Evolutionary conservation across 2,797 vertebrate genomes (phyloP).

Genomic region (Anableps anableps): DNA sequence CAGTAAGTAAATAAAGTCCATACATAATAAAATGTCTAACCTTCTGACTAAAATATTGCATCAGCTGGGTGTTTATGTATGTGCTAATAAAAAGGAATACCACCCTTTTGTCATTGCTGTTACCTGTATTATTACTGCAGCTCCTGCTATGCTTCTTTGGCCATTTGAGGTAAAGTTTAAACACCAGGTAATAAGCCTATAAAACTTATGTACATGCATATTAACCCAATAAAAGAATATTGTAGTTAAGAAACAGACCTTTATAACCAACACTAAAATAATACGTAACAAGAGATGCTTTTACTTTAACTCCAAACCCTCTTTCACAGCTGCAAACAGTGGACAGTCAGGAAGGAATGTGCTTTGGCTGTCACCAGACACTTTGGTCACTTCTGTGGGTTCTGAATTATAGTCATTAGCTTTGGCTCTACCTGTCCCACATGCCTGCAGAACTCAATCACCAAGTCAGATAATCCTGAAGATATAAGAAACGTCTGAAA

Average conservation of each 20-base stretch:
- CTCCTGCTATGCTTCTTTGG: slow-evolving; percentile 21
- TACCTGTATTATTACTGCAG: slow-evolving; percentile 9
- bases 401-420: slow-evolving; percentile 71
- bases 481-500: slow-evolving; percentile 37
- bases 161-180: slow-evolving; percentile 31
- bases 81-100: slow-evolving; percentile 19
- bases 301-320: slow-evolving; percentile 43
- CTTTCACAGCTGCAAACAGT: slow-evolving; percentile 44
- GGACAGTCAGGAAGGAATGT: slow-evolving; percentile 67
- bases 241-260: slow-evolving; percentile 7
- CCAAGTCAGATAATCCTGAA: slow-evolving; percentile 39
- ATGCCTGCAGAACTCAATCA: slow-evolving; percentile 32
- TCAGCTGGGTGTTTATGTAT: slow-evolving; percentile 21
- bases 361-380: slow-evolving; percentile 58
- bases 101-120: slow-evolving; percentile 17
- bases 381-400: slow-evolving; percentile 55
- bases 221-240: neutral
- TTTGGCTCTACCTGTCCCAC: slow-evolving; percentile 47
- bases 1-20: slow-evolving; percentile 21
- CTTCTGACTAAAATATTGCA: slow-evolving; percentile 6
- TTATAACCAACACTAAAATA: neutral
- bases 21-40: slow-evolving; percentile 1
- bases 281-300: neutral
- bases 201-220: slow-evolving; percentile 18
- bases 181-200: slow-evolving; percentile 2